A percentile compares a stretch with the other conserved stretches of the same genome.
phyloP scores from a whole-genome alignment of 2,888 invertebrate genomes.

The Aphodius sticticus region DNA sequence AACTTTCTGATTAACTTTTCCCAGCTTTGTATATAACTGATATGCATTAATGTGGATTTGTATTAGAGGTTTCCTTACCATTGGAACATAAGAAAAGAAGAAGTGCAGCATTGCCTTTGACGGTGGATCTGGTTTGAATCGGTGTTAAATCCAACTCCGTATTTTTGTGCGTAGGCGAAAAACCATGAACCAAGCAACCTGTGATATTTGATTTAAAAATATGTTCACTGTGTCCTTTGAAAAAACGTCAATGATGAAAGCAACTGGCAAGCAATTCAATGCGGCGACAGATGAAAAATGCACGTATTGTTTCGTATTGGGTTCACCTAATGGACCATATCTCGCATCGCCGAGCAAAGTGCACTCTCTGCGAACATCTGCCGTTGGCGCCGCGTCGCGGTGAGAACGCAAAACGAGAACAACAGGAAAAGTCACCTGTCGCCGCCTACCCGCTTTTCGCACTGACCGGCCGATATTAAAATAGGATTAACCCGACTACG shows the following conservation, averaged over 20 bases:
- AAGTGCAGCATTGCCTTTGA: no score
- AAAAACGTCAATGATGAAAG: background rate
- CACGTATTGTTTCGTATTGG: background rate
- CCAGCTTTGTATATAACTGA: no score
- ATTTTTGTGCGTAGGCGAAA: no score
- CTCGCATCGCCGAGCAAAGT: background rate
- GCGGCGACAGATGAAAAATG: background rate
- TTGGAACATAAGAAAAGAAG: no score
- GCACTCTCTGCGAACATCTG: background rate
- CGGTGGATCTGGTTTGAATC: no score
- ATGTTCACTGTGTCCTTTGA: background rate
- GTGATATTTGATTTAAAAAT: background rate
- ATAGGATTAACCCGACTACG: background rate
- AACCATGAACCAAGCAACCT: no score
- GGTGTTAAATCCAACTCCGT: no score
- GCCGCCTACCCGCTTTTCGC: background rate
- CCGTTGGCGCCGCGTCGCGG: background rate
- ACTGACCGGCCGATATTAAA: background rate
- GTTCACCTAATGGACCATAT: conserved; percentile 4
- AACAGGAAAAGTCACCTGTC: background rate
- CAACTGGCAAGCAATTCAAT: background rate
- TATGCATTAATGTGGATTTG: no score
- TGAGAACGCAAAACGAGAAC: background rate
- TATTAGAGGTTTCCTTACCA: no score
- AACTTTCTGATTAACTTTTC: no score